Percentiles rank a stretch among this genome's conserved stretches.
phyloP scores from a whole-genome alignment of 2,797 vertebrate genomes.

The Lerista edwardsae region DNA sequence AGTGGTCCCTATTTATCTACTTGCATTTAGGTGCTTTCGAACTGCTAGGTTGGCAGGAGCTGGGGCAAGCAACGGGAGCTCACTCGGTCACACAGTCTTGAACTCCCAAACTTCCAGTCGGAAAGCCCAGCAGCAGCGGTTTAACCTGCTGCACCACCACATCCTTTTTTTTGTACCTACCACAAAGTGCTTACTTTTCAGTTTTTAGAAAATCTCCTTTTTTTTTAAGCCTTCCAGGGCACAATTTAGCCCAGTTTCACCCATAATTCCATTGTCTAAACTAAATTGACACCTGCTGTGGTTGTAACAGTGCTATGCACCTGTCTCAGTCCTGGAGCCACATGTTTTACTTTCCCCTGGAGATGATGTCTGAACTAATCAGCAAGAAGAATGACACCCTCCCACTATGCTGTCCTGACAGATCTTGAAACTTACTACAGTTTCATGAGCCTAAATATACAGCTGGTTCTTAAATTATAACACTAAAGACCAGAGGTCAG shows the following conservation, averaged over 20 bases:
- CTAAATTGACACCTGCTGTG: conserved; percentile 20
- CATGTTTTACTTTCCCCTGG: conserved; percentile 30
- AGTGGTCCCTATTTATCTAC: too few relatives aligned
- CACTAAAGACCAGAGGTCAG: conserved; percentile 61
- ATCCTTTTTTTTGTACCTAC: too few relatives aligned
- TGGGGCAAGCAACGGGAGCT: too few relatives aligned
- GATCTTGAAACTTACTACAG: conserved; percentile 13
- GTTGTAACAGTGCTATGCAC: conserved; percentile 53
- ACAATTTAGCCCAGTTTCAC: conserved; percentile 10
- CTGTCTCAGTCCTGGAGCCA: conserved; percentile 40
- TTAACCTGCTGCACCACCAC: too few relatives aligned
- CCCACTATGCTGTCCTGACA: neutral
- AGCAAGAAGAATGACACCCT: conserved; percentile 16
- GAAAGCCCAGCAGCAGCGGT: too few relatives aligned
- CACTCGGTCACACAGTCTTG: too few relatives aligned
- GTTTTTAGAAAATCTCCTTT: neutral
- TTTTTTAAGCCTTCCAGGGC: neutral
- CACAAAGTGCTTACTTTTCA: neutral
- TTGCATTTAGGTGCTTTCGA: too few relatives aligned
- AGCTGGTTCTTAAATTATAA: conserved; percentile 71
- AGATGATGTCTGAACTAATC: conserved; percentile 52
- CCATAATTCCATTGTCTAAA: conserved; percentile 34
- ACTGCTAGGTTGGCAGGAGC: too few relatives aligned
- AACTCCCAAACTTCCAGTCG: too few relatives aligned
- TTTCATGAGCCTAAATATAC: conserved; percentile 50